These are phyloP conservation scores for Cherax quadricarinatus DNA, from an alignment of 1,140 invertebrate species.

Conservation along the genomic window DNA sequence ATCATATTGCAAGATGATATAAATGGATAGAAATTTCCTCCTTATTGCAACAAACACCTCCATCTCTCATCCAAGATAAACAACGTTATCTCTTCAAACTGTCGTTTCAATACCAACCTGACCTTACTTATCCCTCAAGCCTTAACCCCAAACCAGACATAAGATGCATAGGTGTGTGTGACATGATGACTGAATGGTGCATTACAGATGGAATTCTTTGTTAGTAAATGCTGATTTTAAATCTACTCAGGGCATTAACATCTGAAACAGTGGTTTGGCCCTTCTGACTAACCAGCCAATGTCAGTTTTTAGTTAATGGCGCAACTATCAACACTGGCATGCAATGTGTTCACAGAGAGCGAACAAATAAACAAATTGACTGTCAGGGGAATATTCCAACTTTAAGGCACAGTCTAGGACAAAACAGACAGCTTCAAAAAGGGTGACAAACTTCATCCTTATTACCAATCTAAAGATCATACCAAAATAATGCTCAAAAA, in stretches of 20 bases:
- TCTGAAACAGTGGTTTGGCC: neutral
- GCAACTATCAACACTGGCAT: slow-evolving; percentile 65
- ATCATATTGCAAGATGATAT: slow-evolving; percentile 24
- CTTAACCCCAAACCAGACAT: slow-evolving; percentile 12
- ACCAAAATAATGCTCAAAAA: slow-evolving; percentile 37
- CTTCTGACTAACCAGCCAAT: slow-evolving; percentile 25
- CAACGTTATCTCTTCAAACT: neutral
- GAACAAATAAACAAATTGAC: slow-evolving; percentile 63
- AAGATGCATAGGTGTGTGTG: slow-evolving; percentile 31
- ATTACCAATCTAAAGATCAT: slow-evolving; percentile 38
- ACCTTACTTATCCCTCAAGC: slow-evolving; percentile 1
- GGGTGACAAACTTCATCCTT: slow-evolving; percentile 54
- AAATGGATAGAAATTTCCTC: slow-evolving; percentile 11
- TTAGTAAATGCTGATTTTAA: neutral
- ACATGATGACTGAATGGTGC: neutral
- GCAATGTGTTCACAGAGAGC: slow-evolving; percentile 64
- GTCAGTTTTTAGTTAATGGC: slow-evolving; percentile 50
- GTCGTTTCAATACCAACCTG: slow-evolving; percentile 1
- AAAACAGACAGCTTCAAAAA: slow-evolving; percentile 46
- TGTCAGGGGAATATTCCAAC: slow-evolving; percentile 56
- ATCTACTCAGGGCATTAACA: neutral
- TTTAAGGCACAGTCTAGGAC: slow-evolving; percentile 71
- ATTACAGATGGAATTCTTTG: neutral
- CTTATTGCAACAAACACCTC: slow-evolving; percentile 2
- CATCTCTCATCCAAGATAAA: slow-evolving; percentile 8